Percentiles rank a stretch among this genome's conserved stretches.
Conservation (phyloP, 1,140 invertebrate species). For the Babylonia areolata region DNA sequence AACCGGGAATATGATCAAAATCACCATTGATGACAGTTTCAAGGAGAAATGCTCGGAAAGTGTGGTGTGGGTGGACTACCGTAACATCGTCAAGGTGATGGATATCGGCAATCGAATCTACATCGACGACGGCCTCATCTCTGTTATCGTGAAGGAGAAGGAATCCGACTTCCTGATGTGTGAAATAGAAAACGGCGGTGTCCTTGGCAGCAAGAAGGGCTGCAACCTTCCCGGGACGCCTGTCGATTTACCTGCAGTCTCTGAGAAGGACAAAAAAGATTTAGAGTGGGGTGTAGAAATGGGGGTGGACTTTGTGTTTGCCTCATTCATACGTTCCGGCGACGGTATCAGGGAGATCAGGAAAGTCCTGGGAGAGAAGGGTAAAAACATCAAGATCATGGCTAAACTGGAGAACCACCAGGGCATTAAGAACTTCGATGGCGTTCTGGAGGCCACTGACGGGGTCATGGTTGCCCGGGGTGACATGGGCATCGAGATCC, state of each 20-base stretch:
- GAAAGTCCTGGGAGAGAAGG: slow-evolving; percentile 90
- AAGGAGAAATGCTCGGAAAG: slow-evolving; percentile 88
- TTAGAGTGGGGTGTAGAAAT: too few relatives aligned
- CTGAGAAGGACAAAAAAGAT: too few relatives aligned
- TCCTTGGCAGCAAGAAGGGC: too few relatives aligned
- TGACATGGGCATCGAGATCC: too few relatives aligned
- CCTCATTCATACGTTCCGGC: slow-evolving; percentile 97
- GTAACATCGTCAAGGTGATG: slow-evolving; percentile 96
- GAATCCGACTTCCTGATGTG: slow-evolving; percentile 79
- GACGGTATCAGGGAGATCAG: slow-evolving; percentile 92
- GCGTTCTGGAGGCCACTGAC: too few relatives aligned
- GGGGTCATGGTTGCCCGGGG: too few relatives aligned
- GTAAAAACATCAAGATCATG: slow-evolving; percentile 96
- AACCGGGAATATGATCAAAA: slow-evolving; percentile 88
- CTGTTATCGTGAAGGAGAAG: slow-evolving; percentile 84
- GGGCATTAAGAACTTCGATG: slow-evolving; percentile 95
- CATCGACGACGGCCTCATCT: too few relatives aligned
- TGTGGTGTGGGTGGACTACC: slow-evolving; percentile 90
- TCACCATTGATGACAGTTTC: slow-evolving; percentile 90
- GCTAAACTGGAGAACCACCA: slow-evolving; percentile 99
- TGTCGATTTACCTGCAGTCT: too few relatives aligned
- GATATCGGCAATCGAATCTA: slow-evolving; percentile 90
- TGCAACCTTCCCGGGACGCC: too few relatives aligned
- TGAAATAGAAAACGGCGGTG: too few relatives aligned
- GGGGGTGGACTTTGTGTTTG: slow-evolving; percentile 99